phyloP scores from a whole-genome alignment of 2,797 vertebrate species.

The Smutsia temminckii region DNA sequence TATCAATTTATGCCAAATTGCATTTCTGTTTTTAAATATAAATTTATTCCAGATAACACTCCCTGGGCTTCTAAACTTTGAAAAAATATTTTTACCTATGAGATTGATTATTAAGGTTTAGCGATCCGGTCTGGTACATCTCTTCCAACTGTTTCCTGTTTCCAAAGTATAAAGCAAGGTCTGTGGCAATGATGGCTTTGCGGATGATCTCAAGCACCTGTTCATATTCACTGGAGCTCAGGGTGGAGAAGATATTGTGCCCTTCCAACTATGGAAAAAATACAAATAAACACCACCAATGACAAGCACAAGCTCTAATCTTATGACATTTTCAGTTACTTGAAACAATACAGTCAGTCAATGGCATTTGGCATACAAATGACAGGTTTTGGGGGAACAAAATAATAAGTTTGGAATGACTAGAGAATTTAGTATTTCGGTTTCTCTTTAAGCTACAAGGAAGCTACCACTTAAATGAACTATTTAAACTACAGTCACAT shows the following conservation, averaged over 20 bases:
- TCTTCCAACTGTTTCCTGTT: constrained; percentile 97
- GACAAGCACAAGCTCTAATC: constrained; percentile 93
- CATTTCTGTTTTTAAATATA: background rate
- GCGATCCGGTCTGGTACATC: constrained; percentile 87
- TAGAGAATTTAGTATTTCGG: background rate
- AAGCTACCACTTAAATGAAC: background rate
- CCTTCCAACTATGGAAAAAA: constrained; percentile 99
- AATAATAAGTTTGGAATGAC: background rate
- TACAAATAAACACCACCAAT: constrained; percentile 89
- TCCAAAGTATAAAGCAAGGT: constrained; percentile 98
- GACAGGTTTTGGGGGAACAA: constrained; percentile 4
- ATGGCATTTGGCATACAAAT: background rate
- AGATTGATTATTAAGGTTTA: constrained; percentile 95
- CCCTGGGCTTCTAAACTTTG: background rate
- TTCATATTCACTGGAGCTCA: constrained; percentile 97
- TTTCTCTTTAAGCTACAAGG: background rate
- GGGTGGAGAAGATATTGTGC: constrained; percentile 99
- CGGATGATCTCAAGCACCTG: constrained; percentile 99
- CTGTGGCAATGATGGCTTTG: constrained; percentile 99
- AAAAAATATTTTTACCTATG: constrained; percentile 89
- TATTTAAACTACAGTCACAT: too few relatives aligned
- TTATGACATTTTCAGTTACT: constrained; percentile 80
- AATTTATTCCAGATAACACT: background rate
- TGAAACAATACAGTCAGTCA: constrained; percentile 58
- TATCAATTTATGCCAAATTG: background rate